A percentile compares a stretch with the other conserved stretches of the same genome.
These are phyloP conservation scores for Chionodraco myersi DNA, from an alignment of 2,113 vertebrate species.

Conservation along the genomic window DNA sequence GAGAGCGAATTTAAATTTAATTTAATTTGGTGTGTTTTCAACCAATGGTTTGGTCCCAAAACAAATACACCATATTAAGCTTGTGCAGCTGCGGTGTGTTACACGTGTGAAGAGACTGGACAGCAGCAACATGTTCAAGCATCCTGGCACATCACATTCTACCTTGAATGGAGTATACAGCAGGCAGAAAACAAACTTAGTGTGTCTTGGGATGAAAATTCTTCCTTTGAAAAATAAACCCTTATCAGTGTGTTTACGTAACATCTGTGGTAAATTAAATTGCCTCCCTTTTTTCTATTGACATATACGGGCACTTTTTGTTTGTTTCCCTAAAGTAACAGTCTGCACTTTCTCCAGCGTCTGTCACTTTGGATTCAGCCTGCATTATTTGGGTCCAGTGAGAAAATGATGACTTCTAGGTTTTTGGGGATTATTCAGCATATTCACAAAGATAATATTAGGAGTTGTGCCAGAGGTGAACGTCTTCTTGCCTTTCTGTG, in stretches of 20 bases:
- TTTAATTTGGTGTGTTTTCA: background rate
- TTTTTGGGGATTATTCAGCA: conserved; percentile 46
- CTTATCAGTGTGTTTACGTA: conserved; percentile 21
- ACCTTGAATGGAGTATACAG: conserved; percentile 8
- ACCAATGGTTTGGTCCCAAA: background rate
- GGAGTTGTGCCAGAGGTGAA: conserved; percentile 44
- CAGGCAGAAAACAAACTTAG: conserved; percentile 6
- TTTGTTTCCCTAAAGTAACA: conserved; percentile 58
- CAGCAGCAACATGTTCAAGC: background rate
- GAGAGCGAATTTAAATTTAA: background rate
- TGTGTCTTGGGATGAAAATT: conserved; percentile 4
- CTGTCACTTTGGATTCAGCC: conserved; percentile 61
- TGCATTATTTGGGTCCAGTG: conserved; percentile 59
- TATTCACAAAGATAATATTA: conserved; percentile 55
- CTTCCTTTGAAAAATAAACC: conserved; percentile 34
- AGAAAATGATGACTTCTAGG: conserved; percentile 51
- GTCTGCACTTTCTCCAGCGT: conserved; percentile 61
- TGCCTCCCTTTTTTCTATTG: conserved; percentile 4
- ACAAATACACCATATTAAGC: background rate
- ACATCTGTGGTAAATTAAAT: conserved; percentile 36
- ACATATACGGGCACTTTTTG: conserved; percentile 46
- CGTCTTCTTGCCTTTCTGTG: conserved; percentile 16
- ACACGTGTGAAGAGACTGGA: background rate
- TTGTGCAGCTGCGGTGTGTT: background rate
- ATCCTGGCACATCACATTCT: conserved; percentile 8